A percentile compares a stretch with the other conserved stretches of the same genome.
Conservation (phyloP, 30 jellyfish, hydroid and myxozoan genomes). For the Hydractinia symbiolongicarpus region DNA sequence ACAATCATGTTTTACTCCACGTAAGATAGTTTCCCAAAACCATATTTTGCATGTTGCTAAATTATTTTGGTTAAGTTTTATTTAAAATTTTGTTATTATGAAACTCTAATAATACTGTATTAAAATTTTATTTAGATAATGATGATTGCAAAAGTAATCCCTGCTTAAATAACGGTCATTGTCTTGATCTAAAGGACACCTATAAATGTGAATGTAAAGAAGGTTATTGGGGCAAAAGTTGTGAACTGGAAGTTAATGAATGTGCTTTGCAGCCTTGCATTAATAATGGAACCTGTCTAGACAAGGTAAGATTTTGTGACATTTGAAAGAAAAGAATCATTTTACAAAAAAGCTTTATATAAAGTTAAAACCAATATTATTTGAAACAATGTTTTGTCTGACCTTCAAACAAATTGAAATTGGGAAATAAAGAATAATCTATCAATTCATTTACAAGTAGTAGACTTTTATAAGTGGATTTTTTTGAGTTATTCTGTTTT, state of each 20-base stretch:
- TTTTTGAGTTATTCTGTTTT: no score
- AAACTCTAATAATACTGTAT: background rate
- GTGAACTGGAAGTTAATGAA: slow-evolving; percentile 89
- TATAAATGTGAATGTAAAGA: slow-evolving; percentile 76
- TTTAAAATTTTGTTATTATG: background rate
- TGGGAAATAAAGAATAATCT: no score
- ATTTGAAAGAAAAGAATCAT: background rate
- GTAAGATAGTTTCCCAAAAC: no score
- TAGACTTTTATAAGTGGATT: no score
- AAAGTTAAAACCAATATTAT: background rate
- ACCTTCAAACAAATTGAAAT: no score
- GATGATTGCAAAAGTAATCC: slow-evolving; percentile 78
- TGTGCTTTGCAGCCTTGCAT: slow-evolving; percentile 81
- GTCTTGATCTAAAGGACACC: slow-evolving; percentile 70
- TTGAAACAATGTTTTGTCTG: background rate
- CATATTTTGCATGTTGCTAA: background rate
- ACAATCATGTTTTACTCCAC: no score
- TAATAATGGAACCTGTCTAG: slow-evolving; percentile 87
- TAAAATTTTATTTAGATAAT: slow-evolving; percentile 28
- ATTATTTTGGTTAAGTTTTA: background rate
- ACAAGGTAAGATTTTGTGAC: slow-evolving; percentile 41
- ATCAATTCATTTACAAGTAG: no score
- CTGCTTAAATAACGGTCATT: slow-evolving; percentile 73
- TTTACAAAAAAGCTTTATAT: background rate
- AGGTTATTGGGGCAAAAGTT: slow-evolving; percentile 84